Evolutionary conservation across 2,888 invertebrate genomes (phyloP).

Genomic region (Melangyna quadrimaculata): DNA sequence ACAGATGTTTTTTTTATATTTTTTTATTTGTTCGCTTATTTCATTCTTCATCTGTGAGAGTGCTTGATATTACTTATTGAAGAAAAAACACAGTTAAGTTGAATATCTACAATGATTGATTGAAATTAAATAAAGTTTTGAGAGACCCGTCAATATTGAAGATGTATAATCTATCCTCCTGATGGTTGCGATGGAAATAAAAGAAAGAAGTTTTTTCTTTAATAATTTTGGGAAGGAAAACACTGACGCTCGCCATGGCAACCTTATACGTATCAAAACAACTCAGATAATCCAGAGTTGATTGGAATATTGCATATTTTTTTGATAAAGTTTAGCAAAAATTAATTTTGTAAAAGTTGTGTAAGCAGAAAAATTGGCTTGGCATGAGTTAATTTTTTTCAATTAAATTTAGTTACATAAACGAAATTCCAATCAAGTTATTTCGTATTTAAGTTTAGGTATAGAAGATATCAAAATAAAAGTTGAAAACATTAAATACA

Average conservation of each 20-base stretch:
- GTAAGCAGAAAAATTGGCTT: background rate
- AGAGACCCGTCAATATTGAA: constrained; percentile 22
- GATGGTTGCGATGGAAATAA: background rate
- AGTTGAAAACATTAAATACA: background rate
- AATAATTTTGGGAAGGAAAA: background rate
- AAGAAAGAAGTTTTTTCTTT: background rate
- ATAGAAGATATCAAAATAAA: background rate
- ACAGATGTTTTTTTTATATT: constrained; percentile 27
- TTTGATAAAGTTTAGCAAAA: background rate
- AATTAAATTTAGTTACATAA: background rate
- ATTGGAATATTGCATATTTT: background rate
- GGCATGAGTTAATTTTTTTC: background rate
- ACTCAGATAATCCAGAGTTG: background rate
- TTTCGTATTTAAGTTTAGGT: background rate
- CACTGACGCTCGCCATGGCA: no score
- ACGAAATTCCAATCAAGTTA: background rate
- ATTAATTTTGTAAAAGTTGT: background rate
- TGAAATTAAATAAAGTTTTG: constrained; percentile 58
- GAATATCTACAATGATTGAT: constrained; percentile 47
- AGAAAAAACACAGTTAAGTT: constrained; percentile 28
- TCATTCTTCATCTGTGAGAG: background rate
- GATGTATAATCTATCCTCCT: background rate
- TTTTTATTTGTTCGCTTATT: background rate
- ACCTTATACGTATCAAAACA: background rate
- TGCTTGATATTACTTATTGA: constrained; percentile 19